These are phyloP conservation scores for Aphelenchoides bicaudatus DNA, from an alignment of 2,888 invertebrate species.

Conservation along the genomic window DNA sequence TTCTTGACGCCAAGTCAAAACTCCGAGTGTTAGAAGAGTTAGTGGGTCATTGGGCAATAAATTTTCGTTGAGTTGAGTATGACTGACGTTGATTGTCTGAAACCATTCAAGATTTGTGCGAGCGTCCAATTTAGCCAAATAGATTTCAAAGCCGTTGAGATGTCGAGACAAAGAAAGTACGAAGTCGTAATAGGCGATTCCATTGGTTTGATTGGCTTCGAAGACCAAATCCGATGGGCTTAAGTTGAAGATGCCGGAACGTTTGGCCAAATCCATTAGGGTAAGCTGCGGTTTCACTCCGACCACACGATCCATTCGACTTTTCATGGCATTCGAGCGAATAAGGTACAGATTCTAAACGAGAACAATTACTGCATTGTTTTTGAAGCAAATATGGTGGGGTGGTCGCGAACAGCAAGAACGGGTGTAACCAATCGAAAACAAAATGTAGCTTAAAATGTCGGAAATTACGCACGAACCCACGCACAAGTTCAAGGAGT, in stretches of 20 bases:
- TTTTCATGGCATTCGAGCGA: constrained; percentile 6
- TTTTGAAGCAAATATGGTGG: too few species aligned
- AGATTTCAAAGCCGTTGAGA: constrained; percentile 38
- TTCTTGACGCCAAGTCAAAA: constrained; percentile 47
- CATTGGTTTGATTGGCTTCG: constrained; percentile 43
- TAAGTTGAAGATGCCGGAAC: constrained; percentile 49
- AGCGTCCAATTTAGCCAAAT: constrained; percentile 53
- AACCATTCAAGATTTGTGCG: constrained; percentile 53
- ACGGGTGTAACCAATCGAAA: too few species aligned
- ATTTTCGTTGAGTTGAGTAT: constrained; percentile 21
- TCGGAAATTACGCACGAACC: background rate
- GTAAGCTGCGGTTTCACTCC: too few species aligned
- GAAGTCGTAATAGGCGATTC: constrained; percentile 53
- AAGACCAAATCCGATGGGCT: constrained; percentile 55
- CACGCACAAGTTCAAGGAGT: background rate
- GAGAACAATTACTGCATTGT: background rate
- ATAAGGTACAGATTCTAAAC: background rate
- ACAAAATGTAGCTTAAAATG: background rate
- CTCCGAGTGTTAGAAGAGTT: constrained; percentile 50
- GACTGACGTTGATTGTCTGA: constrained; percentile 36
- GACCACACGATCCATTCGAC: too few species aligned
- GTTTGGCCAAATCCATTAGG: constrained; percentile 52
- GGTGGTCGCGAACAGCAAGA: constrained; percentile 4
- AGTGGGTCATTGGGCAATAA: constrained; percentile 45
- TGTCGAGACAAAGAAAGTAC: constrained; percentile 43